These are phyloP conservation scores for Chloroceryle amazona DNA, from an alignment of 2,797 vertebrate species.

Conservation along the genomic window DNA sequence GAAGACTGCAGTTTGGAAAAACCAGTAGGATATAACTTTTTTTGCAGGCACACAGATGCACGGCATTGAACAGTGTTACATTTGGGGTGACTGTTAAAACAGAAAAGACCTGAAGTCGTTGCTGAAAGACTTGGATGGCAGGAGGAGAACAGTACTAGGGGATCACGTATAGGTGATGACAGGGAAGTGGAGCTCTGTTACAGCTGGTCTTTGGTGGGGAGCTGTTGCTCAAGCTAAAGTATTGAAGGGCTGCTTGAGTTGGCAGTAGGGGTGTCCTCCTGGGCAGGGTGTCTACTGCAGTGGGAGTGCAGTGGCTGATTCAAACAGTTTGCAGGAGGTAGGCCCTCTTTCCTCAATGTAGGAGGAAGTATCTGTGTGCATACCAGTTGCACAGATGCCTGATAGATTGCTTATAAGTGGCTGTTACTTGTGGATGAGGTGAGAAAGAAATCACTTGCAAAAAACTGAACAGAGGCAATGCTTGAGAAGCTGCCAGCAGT, in stretches of 20 bases:
- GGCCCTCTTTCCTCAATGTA: neutral
- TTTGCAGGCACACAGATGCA: neutral
- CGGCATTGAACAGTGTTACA: neutral
- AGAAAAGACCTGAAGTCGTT: neutral
- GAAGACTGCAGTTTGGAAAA: neutral
- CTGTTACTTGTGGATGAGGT: neutral
- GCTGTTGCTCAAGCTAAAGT: neutral
- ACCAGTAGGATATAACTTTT: neutral
- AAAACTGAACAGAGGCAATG: neutral
- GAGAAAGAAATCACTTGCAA: neutral
- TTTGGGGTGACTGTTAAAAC: neutral
- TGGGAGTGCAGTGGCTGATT: neutral
- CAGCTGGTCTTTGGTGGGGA: neutral
- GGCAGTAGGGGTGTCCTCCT: neutral
- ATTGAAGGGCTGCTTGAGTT: neutral
- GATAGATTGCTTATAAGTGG: neutral
- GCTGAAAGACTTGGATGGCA: neutral
- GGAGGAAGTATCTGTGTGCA: neutral
- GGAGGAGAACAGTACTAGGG: neutral
- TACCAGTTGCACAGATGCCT: neutral
- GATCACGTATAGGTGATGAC: rapidly evolving
- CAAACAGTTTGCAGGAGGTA: neutral
- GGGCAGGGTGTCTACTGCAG: neutral
- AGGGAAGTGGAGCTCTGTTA: neutral
- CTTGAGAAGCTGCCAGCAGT: neutral